Evolutionary conservation across 2,888 invertebrate species (phyloP), one percentile per base, ranked within the genome.

Genomic region (Oegoconia quadripuncta): DNA sequence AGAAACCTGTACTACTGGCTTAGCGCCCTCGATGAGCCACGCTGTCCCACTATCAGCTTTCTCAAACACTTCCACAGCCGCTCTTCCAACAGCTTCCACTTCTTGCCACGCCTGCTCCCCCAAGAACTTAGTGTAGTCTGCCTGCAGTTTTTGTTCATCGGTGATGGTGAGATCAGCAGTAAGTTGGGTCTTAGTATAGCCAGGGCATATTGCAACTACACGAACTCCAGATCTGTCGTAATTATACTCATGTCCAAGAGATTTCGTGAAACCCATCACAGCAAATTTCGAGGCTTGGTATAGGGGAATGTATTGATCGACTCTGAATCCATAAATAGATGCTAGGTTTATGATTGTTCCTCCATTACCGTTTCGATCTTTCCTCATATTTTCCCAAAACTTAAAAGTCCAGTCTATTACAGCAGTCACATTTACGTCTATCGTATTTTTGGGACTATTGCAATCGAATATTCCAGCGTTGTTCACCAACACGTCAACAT

Each of bases 331-430:
- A 40, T 88, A 81, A 9, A 89, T 81, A 1, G 91, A 91, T 1
- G 90, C 84, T 13, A 92, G 74, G 59, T 93, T 93, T 9, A 93
- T 79, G 31, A 93, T 88, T 0, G 88, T 86, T 1, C 92, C 92
- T 6, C 92, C 92, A 25, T 74, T 67, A 0, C 90, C 90, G 0
- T 88, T 83, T 37, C 77, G 84, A 44, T 89, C 82, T 30, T 70
- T 83, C n/a, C 89, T 79, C 89, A 91, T 89, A 57, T 89, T 82
- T 37, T 90, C 79, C 59, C 90, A 78, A 30, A 88, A 91, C 22
- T 90, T 74, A n/a, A 89, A 51, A 0, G 84, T 83, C 51, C 89
- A 79, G 27, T 71, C 67, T 3, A 73, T 55, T 1, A 78, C 37
- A 2, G 64, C 67, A 4, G 57, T 62, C 0, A 71, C 63, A 22